A percentile compares a stretch with the other conserved stretches of the same genome.
These are phyloP conservation scores for Lobophora halterata DNA, from an alignment of 2,888 invertebrate species.

Conservation along the genomic window DNA sequence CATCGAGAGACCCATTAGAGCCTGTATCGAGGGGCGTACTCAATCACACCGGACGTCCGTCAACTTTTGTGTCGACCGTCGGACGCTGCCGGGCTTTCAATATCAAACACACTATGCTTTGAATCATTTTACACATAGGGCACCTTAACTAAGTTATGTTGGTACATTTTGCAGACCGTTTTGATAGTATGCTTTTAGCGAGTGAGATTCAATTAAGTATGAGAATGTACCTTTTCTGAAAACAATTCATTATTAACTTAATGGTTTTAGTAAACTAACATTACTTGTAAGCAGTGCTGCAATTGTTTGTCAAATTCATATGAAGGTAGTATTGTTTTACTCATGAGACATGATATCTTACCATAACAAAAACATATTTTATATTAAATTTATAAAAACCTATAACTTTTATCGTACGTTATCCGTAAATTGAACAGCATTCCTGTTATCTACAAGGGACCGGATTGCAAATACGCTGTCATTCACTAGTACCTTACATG, in stretches of 20 bases:
- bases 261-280: no score
- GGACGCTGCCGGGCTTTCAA: slow-evolving; percentile 45
- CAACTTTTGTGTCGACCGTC: slow-evolving; percentile 55
- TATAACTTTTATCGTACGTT: no score
- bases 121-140: slow-evolving; percentile 42
- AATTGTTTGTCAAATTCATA: no score
- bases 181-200: neutral
- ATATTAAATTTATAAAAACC: no score
- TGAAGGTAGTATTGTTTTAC: no score
- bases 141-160: slow-evolving; percentile 15
- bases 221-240: slow-evolving; percentile 3
- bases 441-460: slow-evolving; percentile 34
- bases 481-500: slow-evolving; percentile 32
- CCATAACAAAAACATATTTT: no score
- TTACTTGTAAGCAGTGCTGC: no score
- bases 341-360: no score
- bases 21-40: slow-evolving; percentile 64
- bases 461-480: slow-evolving; percentile 33
- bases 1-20: slow-evolving; percentile 62
- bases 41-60: slow-evolving; percentile 71
- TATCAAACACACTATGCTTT: slow-evolving; percentile 46
- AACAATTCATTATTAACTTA: no score
- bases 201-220: no score
- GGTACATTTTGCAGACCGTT: slow-evolving; percentile 6
- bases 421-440: no score